Conservation (phyloP, 2,113 vertebrate species). For the Albula glossodonta region DNA sequence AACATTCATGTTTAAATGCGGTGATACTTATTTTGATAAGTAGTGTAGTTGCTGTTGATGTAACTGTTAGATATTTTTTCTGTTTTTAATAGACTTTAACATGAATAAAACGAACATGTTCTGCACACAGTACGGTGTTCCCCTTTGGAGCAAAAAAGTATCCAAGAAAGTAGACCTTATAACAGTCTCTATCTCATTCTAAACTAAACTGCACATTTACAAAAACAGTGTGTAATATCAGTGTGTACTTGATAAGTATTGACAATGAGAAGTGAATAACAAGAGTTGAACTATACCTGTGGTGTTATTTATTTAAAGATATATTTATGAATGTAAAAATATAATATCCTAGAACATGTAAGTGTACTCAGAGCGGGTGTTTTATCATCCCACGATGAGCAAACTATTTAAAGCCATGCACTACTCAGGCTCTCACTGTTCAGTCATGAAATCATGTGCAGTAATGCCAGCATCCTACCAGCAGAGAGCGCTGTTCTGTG, state of each 20-base stretch:
- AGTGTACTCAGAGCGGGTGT: conserved; percentile 29
- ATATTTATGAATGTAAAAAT: conserved; percentile 39
- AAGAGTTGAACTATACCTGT: conserved; percentile 10
- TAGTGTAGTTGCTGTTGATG: neutral
- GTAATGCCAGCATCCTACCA: conserved; percentile 55
- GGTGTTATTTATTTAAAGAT: conserved; percentile 25
- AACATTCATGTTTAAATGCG: neutral
- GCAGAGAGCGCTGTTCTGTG: conserved; percentile 57
- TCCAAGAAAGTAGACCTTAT: neutral
- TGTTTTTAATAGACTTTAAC: neutral
- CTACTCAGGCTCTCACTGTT: conserved; percentile 60
- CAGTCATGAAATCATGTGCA: conserved; percentile 46
- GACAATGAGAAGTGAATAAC: neutral
- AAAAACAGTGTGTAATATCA: neutral
- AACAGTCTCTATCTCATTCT: neutral
- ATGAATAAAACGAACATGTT: neutral
- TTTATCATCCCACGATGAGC: conserved; percentile 19
- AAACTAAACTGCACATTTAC: neutral
- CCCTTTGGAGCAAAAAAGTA: neutral
- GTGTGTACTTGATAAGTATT: neutral
- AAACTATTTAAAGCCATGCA: conserved; percentile 53
- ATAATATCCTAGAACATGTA: conserved; percentile 36
- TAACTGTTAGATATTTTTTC: neutral
- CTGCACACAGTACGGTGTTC: neutral
- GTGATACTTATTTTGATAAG: neutral